A percentile compares a stretch with the other conserved stretches of the same genome.
phyloP scores from a whole-genome alignment of 2,888 invertebrate species.

The Xanthorhoe designata region DNA sequence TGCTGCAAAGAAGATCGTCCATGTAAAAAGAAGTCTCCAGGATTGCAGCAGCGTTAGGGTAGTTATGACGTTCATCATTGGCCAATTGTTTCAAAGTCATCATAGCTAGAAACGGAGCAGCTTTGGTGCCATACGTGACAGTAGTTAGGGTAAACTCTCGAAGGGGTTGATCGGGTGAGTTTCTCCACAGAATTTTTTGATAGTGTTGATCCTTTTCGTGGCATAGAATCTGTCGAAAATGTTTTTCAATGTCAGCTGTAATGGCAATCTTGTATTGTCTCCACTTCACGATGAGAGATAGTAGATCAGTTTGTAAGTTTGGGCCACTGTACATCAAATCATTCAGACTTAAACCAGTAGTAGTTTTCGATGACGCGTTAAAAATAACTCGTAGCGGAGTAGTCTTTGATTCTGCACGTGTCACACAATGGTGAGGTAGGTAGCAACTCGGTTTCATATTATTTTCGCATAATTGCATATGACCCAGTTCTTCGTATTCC shows the following conservation, averaged over 20 bases:
- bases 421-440: conserved; percentile 41
- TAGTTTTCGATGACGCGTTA: conserved; percentile 42
- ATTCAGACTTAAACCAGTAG: conserved; percentile 39
- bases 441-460: conserved; percentile 13
- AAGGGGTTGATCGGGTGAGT: conserved; percentile 22
- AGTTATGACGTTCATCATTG: conserved; percentile 20
- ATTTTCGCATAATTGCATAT: conserved; percentile 18
- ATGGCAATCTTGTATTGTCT: conserved; percentile 39
- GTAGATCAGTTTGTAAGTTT: conserved; percentile 37
- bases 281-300: conserved; percentile 34
- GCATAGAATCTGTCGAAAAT: conserved; percentile 39
- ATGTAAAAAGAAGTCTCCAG: conserved; percentile 27
- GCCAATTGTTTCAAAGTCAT: conserved; percentile 41
- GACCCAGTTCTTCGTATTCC: conserved; percentile 2
- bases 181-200: conserved; percentile 45
- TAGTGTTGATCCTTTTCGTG: conserved; percentile 33
- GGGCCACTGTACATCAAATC: conserved; percentile 43
- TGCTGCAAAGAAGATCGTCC: conserved; percentile 25
- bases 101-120: conserved; percentile 31
- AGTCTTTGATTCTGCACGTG: conserved; percentile 36
- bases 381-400: conserved; percentile 43
- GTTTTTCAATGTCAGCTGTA: conserved; percentile 45
- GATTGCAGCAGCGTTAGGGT: conserved; percentile 16
- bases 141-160: conserved; percentile 3
- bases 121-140: no score